Base-by-base conservation (phyloP, 2,888 invertebrate genomes). In the Entomobrya proxima region DNA sequence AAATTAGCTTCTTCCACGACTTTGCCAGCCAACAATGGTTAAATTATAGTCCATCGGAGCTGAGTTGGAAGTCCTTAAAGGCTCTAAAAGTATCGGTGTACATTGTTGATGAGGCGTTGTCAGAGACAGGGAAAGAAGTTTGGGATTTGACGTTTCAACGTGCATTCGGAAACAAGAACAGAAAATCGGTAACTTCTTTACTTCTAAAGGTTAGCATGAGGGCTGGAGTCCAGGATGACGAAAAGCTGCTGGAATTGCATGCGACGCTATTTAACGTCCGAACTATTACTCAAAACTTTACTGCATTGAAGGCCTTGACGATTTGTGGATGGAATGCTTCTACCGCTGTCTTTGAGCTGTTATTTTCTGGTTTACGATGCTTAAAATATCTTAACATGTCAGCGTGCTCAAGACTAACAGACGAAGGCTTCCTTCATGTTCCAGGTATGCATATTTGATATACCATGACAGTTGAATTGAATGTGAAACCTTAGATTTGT, bases 1-100 rank as follows among this genome's bases (percentile, higher is more conserved):
- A 77, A n/a, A 61, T 77, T 32, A 44, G 7, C 44, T 24, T 61
- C 18, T 15, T n/a, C n/a, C 72, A 72, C n/a, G 1, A 72, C n/a
- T 72, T 72, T 27, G 27, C 3, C 13, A 13, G 27, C 5, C 44
- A 47, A n/a, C 72, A 47, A 27, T 72, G 44, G 47, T 1, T 44
- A 9, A n/a, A 72, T 72, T 9, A 72, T n/a, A 1, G 47, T 30
- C 47, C 44, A 21, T 30, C 21, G 13, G 6, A 44, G 18, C n/a
- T 72, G 9, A 30, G n/a, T n/a, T 72, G 72, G 72, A 15, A 44
- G 3, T 40, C 40, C 2, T 47, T 72, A 15, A 44, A 47, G 47
- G 15, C 44, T 2, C 15, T 72, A 7, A 47, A 47, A 15, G 27
- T 72, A 15, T 44, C 47, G 0, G 44, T 72, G 27, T 44, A 4